phyloP scores from a whole-genome alignment of 2,113 vertebrate genomes.

The Martes martes region DNA sequence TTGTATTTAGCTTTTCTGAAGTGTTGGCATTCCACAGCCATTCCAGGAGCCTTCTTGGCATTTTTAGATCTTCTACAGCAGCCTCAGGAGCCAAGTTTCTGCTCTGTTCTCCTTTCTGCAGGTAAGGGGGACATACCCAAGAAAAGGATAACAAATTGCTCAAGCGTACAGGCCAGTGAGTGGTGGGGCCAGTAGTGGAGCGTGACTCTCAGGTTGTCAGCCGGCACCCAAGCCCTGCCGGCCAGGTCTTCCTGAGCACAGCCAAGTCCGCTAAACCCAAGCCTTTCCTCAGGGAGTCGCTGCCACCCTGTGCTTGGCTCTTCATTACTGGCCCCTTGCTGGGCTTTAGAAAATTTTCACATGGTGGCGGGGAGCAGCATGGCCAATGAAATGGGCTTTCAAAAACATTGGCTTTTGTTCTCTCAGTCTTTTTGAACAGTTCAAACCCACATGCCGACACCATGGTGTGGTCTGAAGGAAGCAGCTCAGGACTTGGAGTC shows the following conservation, averaged over 20 bases:
- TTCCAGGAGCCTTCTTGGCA: constrained; percentile 40
- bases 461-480: neutral
- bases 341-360: neutral
- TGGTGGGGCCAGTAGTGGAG: neutral
- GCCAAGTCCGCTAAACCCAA: neutral
- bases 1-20: constrained; percentile 39
- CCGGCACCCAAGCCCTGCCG: neutral
- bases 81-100: neutral
- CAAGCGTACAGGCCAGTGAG: neutral
- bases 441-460: neutral
- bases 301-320: neutral
- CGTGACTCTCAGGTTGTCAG: neutral
- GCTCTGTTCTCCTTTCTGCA: neutral
- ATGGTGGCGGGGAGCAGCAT: neutral
- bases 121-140: neutral
- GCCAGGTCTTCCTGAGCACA: neutral
- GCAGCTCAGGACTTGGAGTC: neutral
- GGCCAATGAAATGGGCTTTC: neutral
- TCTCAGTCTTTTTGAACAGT: neutral
- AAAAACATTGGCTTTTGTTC: neutral
- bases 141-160: neutral
- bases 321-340: neutral
- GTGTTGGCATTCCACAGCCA: constrained; percentile 47
- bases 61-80: neutral
- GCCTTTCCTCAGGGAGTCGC: neutral